Evolutionary conservation across 2,113 vertebrate genomes (phyloP).

Genomic region (Stomatorhinus ivindoensis): DNA sequence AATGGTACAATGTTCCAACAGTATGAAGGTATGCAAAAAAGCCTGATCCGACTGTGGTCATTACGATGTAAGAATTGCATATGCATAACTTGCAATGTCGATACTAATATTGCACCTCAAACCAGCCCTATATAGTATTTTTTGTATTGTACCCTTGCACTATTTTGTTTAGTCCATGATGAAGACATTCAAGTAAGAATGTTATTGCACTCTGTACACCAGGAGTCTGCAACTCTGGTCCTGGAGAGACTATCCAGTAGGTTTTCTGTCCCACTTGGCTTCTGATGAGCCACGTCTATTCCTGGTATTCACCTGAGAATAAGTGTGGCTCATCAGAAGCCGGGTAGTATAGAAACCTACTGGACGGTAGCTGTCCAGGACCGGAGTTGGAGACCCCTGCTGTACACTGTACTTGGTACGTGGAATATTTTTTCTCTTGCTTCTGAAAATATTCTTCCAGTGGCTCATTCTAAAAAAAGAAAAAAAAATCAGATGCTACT

Average conservation of each 20-base stretch:
- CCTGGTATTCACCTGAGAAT: too few relatives aligned
- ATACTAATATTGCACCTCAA: background rate
- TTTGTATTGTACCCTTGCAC: background rate
- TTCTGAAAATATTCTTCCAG: background rate
- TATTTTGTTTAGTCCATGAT: background rate
- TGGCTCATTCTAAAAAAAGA: background rate
- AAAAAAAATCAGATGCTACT: background rate
- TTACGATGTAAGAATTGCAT: background rate
- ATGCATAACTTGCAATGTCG: background rate
- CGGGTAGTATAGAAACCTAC: too few relatives aligned
- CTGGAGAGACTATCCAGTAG: too few relatives aligned
- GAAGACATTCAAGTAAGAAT: background rate
- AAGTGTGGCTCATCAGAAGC: too few relatives aligned
- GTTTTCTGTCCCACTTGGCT: too few relatives aligned
- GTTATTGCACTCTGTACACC: background rate
- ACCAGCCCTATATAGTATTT: background rate
- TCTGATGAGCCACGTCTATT: too few relatives aligned
- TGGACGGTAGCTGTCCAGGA: too few relatives aligned
- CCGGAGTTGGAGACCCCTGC: too few relatives aligned
- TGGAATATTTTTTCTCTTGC: background rate
- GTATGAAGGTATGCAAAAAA: background rate
- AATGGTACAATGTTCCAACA: background rate
- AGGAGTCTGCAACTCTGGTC: too few relatives aligned
- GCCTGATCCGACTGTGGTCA: background rate
- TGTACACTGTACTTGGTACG: background rate